Conservation (phyloP, 2,113 vertebrate species). For the Dascyllus trimaculatus region DNA sequence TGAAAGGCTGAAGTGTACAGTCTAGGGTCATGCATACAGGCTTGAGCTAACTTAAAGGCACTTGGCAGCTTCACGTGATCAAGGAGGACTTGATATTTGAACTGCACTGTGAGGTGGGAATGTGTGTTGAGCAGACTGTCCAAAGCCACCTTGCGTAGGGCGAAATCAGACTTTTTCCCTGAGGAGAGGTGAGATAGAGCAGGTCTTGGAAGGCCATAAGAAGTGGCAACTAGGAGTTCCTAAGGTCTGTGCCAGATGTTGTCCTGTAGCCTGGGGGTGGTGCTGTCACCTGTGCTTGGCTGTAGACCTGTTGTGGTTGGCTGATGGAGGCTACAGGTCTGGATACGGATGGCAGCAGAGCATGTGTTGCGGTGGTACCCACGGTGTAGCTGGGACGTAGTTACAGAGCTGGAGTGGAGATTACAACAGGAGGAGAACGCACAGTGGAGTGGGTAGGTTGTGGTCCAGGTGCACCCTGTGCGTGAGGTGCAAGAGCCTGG, state of each 20-base stretch:
- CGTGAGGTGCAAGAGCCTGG: too few relatives aligned
- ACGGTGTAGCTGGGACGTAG: too few relatives aligned
- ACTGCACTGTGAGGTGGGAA: neutral
- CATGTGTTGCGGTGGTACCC: too few relatives aligned
- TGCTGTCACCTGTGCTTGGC: too few relatives aligned
- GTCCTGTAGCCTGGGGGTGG: too few relatives aligned
- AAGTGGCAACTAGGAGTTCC: neutral
- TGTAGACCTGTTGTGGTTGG: too few relatives aligned
- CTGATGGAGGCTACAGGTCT: too few relatives aligned
- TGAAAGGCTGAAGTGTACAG: neutral
- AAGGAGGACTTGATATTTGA: conserved; percentile 10
- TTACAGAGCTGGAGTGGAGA: too few relatives aligned
- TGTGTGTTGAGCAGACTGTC: neutral
- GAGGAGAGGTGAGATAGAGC: neutral
- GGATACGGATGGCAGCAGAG: too few relatives aligned
- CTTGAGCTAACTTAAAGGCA: neutral
- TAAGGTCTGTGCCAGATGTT: neutral
- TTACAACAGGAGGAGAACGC: too few relatives aligned
- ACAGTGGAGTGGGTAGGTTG: too few relatives aligned
- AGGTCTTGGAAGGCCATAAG: neutral
- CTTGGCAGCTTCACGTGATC: neutral
- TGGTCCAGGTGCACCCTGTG: too few relatives aligned
- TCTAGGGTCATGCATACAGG: neutral
- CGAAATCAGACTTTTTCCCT: conserved; percentile 10
- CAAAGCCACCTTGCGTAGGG: neutral